phyloP scores from a whole-genome alignment of 2,113 vertebrate species.

The Probosciger aterrimus region DNA sequence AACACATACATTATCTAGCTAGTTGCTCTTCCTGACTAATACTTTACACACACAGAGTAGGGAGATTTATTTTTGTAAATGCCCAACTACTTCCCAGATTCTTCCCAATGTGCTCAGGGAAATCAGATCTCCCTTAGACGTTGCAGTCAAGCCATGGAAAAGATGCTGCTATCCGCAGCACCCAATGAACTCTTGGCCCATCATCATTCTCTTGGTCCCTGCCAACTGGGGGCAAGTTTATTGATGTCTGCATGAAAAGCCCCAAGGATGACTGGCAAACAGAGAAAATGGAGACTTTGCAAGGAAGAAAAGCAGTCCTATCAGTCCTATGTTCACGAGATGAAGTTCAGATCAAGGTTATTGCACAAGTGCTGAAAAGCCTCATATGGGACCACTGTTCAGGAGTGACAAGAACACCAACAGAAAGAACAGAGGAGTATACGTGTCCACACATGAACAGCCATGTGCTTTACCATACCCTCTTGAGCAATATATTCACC shows the following conservation, averaged over 20 bases:
- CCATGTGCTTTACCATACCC: neutral
- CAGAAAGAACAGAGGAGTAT: neutral
- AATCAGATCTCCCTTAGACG: neutral
- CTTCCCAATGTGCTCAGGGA: neutral
- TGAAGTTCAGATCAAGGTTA: neutral
- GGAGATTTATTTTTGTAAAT: neutral
- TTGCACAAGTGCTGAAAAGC: neutral
- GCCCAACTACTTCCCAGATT: neutral
- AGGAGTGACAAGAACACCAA: neutral
- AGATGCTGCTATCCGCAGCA: neutral
- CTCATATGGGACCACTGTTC: fast-evolving
- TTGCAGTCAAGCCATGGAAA: neutral
- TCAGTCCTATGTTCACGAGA: fast-evolving
- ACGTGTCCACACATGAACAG: fast-evolving
- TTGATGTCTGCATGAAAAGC: neutral
- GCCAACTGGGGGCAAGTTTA: neutral
- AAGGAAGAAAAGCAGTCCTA: neutral
- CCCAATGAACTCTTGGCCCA: neutral
- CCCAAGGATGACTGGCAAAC: neutral
- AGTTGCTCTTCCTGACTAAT: neutral
- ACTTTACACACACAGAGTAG: neutral
- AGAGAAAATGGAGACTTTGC: neutral
- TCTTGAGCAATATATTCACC: neutral
- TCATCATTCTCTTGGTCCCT: neutral
- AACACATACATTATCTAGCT: neutral